Evolutionary conservation across 1,140 invertebrate species (phyloP).

Genomic region (Bradysia coprophila): DNA sequence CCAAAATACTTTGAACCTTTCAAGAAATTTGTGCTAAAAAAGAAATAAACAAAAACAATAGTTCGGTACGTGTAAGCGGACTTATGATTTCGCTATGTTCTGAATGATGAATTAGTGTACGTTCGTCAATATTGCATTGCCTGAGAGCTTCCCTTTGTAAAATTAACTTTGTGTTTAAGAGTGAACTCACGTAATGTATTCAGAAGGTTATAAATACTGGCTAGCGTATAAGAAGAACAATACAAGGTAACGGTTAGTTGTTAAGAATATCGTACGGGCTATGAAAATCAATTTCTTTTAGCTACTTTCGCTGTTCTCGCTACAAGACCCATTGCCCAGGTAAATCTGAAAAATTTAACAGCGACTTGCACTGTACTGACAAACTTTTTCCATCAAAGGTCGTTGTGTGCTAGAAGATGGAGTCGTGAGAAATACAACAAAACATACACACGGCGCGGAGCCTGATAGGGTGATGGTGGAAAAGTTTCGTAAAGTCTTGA

Average conservation of each 20-base stretch:
- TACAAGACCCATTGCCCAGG: conserved; percentile 4
- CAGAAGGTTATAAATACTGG: conserved; percentile 6
- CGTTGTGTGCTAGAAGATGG: conserved; percentile 1
- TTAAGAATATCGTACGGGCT: neutral
- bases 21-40: too few relatives aligned
- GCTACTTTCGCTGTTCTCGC: conserved; percentile 5
- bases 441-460: conserved; percentile 4
- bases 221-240: conserved; percentile 3
- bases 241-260: neutral
- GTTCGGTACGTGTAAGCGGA: too few relatives aligned
- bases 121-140: too few relatives aligned
- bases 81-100: too few relatives aligned
- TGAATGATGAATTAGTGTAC: too few relatives aligned
- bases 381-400: too few relatives aligned
- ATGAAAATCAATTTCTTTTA: neutral
- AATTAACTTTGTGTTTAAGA: too few relatives aligned
- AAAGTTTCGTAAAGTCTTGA: conserved; percentile 5
- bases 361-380: too few relatives aligned
- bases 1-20: too few relatives aligned
- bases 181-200: conserved; percentile 3
- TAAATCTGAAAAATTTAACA: too few relatives aligned
- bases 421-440: neutral
- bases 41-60: too few relatives aligned
- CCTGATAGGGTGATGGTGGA: conserved; percentile 1
- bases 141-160: too few relatives aligned